Percentiles rank a stretch among this genome's conserved stretches.
Conservation (phyloP, 2,113 vertebrate genomes). For the Festucalex cinctus region DNA sequence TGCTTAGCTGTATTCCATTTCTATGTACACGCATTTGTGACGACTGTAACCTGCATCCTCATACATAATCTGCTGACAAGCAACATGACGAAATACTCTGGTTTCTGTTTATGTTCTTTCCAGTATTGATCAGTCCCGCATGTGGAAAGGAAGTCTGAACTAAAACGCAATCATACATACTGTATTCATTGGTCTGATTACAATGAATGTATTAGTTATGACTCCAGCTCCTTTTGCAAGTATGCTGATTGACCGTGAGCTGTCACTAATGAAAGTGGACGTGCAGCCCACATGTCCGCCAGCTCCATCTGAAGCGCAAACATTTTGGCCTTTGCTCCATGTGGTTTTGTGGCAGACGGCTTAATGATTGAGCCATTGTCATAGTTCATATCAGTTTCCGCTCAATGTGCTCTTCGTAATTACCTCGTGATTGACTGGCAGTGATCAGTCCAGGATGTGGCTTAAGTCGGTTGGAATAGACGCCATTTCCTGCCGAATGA, state of each 20-base stretch:
- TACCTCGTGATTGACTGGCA: not conserved
- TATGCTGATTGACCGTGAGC: not conserved
- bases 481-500: not conserved
- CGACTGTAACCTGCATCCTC: no score
- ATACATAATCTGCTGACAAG: no score
- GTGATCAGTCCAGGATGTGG: not conserved
- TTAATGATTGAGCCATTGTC: not conserved
- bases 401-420: not conserved
- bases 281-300: not conserved
- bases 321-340: not conserved
- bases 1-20: no score
- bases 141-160: not conserved
- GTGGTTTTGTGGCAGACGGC: not conserved
- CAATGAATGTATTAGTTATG: not conserved
- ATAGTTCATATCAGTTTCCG: not conserved
- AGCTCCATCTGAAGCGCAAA: not conserved
- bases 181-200: not conserved
- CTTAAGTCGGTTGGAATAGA: not conserved
- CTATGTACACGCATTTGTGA: no score
- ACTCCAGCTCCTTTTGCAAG: not conserved
- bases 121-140: no score
- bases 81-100: no score
- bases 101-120: no score
- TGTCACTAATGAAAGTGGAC: not conserved
- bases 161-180: not conserved